These are phyloP conservation scores for Hetaerina titia DNA, from an alignment of 2,888 invertebrate genomes.

Conservation along the genomic window DNA sequence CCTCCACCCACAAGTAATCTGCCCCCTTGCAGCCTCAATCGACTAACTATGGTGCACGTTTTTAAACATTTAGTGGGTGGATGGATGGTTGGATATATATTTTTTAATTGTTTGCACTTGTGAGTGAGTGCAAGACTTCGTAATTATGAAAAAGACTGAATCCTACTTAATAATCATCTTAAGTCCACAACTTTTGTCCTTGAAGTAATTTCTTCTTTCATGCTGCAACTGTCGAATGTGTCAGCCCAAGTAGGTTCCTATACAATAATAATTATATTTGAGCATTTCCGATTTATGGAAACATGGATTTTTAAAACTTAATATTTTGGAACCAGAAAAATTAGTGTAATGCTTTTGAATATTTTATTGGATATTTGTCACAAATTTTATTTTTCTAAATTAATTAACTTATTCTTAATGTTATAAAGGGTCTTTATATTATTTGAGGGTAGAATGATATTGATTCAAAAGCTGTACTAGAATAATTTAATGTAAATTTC, in stretches of 20 bases:
- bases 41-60: conserved; percentile 67
- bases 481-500: conserved; percentile 50
- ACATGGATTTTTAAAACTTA: conserved; percentile 55
- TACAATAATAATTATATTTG: conserved; percentile 58
- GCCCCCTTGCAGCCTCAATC: conserved; percentile 57
- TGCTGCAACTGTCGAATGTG: conserved; percentile 61
- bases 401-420: conserved; percentile 66
- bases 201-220: conserved; percentile 62
- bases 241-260: conserved; percentile 66
- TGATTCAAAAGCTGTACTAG: conserved; percentile 46
- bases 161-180: conserved; percentile 59
- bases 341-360: conserved; percentile 56
- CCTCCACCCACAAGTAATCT: conserved; percentile 65
- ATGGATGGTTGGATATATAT: conserved; percentile 66
- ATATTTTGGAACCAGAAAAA: conserved; percentile 61
- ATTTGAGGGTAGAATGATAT: conserved; percentile 34
- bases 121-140: conserved; percentile 65
- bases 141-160: conserved; percentile 67
- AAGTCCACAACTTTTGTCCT: conserved; percentile 65
- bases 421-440: conserved; percentile 57
- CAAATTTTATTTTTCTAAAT: conserved; percentile 66
- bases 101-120: conserved; percentile 67
- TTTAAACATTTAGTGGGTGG: conserved; percentile 64
- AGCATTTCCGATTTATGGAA: conserved; percentile 56
- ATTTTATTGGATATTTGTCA: conserved; percentile 57